These are phyloP conservation scores for Prionace glauca DNA, from an alignment of 2,797 vertebrate species.

Conservation along the genomic window DNA sequence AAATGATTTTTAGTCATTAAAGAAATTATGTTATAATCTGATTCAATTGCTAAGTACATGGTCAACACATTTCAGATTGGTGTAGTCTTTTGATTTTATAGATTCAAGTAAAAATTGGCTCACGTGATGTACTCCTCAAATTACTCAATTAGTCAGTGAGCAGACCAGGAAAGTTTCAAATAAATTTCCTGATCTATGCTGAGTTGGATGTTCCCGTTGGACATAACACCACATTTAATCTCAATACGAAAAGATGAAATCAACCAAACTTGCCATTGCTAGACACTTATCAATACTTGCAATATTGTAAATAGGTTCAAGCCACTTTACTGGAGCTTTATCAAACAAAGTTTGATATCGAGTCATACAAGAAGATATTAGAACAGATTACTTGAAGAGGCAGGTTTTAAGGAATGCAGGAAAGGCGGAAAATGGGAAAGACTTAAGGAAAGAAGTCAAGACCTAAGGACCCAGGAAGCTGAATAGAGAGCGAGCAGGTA, in stretches of 20 bases:
- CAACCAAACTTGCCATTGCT: neutral
- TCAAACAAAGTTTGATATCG: neutral
- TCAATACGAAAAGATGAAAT: neutral
- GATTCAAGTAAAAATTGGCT: neutral
- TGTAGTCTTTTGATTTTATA: neutral
- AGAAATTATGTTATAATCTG: neutral
- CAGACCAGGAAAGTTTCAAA: neutral
- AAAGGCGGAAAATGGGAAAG: neutral
- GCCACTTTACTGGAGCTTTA: neutral
- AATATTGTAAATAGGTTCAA: neutral
- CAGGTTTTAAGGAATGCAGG: neutral
- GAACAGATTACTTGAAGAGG: neutral
- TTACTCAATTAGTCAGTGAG: neutral
- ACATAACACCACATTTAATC: neutral
- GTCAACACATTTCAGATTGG: neutral
- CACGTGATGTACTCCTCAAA: neutral
- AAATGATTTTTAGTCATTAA: neutral
- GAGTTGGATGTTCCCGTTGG: neutral
- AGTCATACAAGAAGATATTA: neutral
- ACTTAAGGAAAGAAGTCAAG: neutral
- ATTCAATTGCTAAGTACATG: neutral
- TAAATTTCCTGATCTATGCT: neutral
- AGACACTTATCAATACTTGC: neutral
- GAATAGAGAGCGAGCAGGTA: neutral
- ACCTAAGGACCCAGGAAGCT: neutral